Evolutionary conservation across 1,140 invertebrate genomes (phyloP).

Genomic region (Dufourea novaeangliae): DNA sequence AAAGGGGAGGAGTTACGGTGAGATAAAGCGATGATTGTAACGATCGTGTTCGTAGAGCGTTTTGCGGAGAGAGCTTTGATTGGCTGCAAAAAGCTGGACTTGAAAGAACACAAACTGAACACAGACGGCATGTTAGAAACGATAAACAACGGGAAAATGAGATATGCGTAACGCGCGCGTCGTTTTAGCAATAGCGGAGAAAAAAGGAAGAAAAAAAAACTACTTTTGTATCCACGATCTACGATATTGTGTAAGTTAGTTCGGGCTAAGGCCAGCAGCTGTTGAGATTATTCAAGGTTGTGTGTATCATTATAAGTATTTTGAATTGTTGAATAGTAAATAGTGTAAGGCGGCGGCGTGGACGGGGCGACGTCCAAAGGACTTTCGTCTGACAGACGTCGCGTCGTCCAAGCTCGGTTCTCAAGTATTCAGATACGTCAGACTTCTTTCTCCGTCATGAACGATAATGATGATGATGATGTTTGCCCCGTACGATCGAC

Average conservation of each 20-base stretch:
- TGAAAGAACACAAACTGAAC: no score
- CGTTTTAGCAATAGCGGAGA: slow-evolving; percentile 54
- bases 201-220: slow-evolving; percentile 50
- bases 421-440: slow-evolving; percentile 48
- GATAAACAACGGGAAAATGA: no score
- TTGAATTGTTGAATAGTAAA: slow-evolving; percentile 81
- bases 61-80: slow-evolving; percentile 31
- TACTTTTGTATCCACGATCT: slow-evolving; percentile 74
- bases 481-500: slow-evolving; percentile 50
- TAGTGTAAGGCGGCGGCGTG: slow-evolving; percentile 64
- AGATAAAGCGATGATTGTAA: not conserved
- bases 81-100: slow-evolving; percentile 26
- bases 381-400: slow-evolving; percentile 21
- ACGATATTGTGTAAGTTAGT: slow-evolving; percentile 71
- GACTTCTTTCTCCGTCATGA: slow-evolving; percentile 42
- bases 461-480: slow-evolving; percentile 1
- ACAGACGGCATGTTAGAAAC: not conserved
- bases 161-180: no score
- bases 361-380: slow-evolving; percentile 42
- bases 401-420: slow-evolving; percentile 51
- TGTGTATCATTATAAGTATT: slow-evolving; percentile 82
- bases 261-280: slow-evolving; percentile 78
- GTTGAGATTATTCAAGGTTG: slow-evolving; percentile 83
- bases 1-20: not conserved
- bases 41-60: not conserved